Conservation (phyloP, 2,888 invertebrate genomes). For the Pristionchus exspectatus region DNA sequence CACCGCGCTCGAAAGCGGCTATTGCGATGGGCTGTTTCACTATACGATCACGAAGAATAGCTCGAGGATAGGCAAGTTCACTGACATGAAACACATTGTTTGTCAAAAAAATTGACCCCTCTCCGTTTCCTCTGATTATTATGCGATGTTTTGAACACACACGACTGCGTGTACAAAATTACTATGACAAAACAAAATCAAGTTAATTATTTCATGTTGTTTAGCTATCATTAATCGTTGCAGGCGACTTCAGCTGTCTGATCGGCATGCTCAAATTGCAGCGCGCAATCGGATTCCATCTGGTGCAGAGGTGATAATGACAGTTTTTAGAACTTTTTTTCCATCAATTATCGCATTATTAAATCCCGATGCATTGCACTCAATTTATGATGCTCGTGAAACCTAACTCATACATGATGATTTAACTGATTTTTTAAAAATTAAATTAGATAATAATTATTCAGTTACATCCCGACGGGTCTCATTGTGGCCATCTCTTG, state of each 20-base stretch:
- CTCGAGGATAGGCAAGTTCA: slow-evolving; percentile 64
- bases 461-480: slow-evolving; percentile 68
- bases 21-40: slow-evolving; percentile 74
- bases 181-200: not conserved
- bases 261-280: slow-evolving; percentile 78
- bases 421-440: not conserved
- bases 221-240: not conserved
- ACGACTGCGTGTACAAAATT: not conserved
- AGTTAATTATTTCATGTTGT: not conserved
- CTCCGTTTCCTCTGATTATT: too few relatives aligned
- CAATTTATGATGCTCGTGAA: not conserved
- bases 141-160: too few relatives aligned
- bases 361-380: not conserved
- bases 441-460: not conserved
- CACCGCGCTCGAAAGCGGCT: slow-evolving; percentile 66
- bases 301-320: slow-evolving; percentile 79
- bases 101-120: too few relatives aligned
- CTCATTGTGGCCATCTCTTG: slow-evolving; percentile 70
- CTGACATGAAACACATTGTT: too few relatives aligned
- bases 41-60: slow-evolving; percentile 74
- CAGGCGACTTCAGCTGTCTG: slow-evolving; percentile 72
- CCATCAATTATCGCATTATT: too few relatives aligned
- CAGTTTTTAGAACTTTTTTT: not conserved
- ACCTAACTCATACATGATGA: not conserved
- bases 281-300: slow-evolving; percentile 82